Evolutionary conservation across 2,797 vertebrate genomes (phyloP).

Genomic region (Caiman crocodilus): DNA sequence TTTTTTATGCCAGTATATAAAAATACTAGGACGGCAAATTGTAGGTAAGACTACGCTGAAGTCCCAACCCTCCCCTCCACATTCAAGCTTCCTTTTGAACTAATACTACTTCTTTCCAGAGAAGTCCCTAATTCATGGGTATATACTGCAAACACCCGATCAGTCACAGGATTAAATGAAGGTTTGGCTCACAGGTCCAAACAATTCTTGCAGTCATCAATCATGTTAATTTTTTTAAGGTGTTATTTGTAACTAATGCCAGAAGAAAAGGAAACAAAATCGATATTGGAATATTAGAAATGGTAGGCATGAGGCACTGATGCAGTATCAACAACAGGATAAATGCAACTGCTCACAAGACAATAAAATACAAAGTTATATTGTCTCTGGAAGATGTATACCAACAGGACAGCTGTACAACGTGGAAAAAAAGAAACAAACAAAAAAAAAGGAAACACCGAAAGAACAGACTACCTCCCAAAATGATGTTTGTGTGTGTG

Average conservation of each 20-base stretch:
- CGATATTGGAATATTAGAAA: constrained; percentile 61
- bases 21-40: too few species aligned
- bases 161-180: constrained; percentile 47
- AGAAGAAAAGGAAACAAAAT: constrained; percentile 65
- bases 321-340: constrained; percentile 39
- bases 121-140: not conserved
- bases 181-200: constrained; percentile 7
- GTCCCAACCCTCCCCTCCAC: not conserved
- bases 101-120: not conserved
- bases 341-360: constrained; percentile 48
- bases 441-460: not conserved
- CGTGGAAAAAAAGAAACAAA: not conserved
- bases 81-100: not conserved
- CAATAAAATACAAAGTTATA: constrained; percentile 34
- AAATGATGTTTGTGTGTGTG: not conserved
- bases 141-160: not conserved
- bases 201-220: constrained; percentile 56
- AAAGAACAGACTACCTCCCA: not conserved
- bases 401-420: not conserved
- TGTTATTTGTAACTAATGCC: constrained; percentile 59
- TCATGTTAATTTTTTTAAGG: constrained; percentile 52
- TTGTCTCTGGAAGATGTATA: constrained; percentile 17
- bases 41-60: not conserved
- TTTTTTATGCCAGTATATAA: too few species aligned
- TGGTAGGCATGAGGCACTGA: not conserved